Evolutionary conservation across 2,797 vertebrate species (phyloP).

Genomic region (Malacoraja senta): DNA sequence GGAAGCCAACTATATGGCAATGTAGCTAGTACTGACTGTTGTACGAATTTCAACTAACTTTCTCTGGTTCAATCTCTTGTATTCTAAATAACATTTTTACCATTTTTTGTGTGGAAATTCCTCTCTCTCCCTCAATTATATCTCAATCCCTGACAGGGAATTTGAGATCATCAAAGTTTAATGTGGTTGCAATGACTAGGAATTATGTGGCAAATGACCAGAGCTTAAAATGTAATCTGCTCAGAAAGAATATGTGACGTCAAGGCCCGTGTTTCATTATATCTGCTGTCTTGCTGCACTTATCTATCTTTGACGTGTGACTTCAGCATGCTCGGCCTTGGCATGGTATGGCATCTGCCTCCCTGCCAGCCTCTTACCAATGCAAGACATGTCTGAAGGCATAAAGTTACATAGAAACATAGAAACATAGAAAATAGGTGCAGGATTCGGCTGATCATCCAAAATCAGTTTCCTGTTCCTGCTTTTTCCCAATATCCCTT

Average conservation of each 20-base stretch:
- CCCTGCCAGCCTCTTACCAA: neutral
- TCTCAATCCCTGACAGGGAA: constrained; percentile 6
- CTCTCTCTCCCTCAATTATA: no score
- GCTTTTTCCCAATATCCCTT: no score
- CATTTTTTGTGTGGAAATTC: neutral
- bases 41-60: neutral
- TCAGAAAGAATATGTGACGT: neutral
- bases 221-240: neutral
- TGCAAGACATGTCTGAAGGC: neutral
- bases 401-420: neutral
- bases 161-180: neutral
- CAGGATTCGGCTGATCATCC: no score
- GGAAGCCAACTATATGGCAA: neutral
- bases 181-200: neutral
- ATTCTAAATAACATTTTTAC: neutral
- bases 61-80: neutral
- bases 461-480: no score
- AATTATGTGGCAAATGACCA: neutral
- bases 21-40: neutral
- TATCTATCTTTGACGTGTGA: neutral
- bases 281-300: neutral
- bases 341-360: neutral
- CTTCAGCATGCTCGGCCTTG: neutral
- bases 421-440: no score
- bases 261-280: neutral